Evolutionary conservation across 2,888 invertebrate species (phyloP), one percentile per base, ranked within the genome.

Genomic region (Lasioglossum malachurum): DNA sequence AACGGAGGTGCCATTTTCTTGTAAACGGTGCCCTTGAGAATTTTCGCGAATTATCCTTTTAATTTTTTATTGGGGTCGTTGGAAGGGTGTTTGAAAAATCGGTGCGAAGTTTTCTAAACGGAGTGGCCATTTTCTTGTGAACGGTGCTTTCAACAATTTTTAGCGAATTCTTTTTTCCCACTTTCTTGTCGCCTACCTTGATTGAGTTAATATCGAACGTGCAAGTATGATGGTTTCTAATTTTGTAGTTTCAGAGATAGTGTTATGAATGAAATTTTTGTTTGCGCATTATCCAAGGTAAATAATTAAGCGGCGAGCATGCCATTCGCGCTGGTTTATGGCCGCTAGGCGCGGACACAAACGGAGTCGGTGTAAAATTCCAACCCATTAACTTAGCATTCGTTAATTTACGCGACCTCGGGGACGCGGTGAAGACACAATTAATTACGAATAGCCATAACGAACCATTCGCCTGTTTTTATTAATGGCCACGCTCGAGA

Each of bases 381-480:
- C 85, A 49, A 31, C 27, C 76, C 84, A 84, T 79, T 85, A 85
- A 84, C 73, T 84, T 69, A 69, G 73, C 57, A 84, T 76, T 84
- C 80, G 85, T 86, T 86, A 80, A 86, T 80, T 86, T 82, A 85
- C 80, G 78, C 64, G 35, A 49, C 74, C 86, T 23, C 72, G 4
- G 78, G 78, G 82, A 64, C 4, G 53, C 71, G 31, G 75, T 35
- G 86, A 53, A 71, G 78, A 82, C 78, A 86, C 75, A 86, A 87
- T 87, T 87, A 87, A 87, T 82, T 82, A 86, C 79, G 77, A 86
- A 86, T 75, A 38, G 77, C 82, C 82, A 86, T 86, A 87, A 87
- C 78, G 86, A 82, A 82, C 82, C 87, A 75, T 87, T 87, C 87
- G 41, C 86, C 76, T 87, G 87, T 86, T 82, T 87, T 86, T 82